These are phyloP conservation scores for Clarias gariepinus DNA, from an alignment of 2,113 vertebrate genomes.

Conservation along the genomic window DNA sequence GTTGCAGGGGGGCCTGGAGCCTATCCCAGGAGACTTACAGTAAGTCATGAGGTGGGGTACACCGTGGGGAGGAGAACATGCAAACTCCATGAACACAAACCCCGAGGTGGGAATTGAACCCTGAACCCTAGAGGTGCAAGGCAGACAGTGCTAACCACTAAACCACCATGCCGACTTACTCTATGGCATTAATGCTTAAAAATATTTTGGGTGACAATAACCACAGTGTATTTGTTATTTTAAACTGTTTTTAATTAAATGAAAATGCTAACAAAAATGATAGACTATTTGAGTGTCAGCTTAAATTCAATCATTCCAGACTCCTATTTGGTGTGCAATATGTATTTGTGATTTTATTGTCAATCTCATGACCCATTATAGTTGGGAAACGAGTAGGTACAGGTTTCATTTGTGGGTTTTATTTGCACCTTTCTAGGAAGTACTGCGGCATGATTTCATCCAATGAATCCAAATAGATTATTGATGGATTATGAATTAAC, in stretches of 20 bases:
- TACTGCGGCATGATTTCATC: not conserved
- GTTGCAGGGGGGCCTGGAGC: too few relatives aligned
- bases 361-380: not conserved
- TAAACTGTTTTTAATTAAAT: not conserved
- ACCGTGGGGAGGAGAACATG: too few relatives aligned
- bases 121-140: too few relatives aligned
- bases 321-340: not conserved
- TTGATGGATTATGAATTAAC: not conserved
- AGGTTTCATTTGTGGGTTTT: not conserved
- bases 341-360: not conserved
- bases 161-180: too few relatives aligned
- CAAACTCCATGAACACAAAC: too few relatives aligned
- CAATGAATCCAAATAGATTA: not conserved
- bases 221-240: too few relatives aligned
- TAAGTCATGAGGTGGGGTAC: too few relatives aligned
- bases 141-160: too few relatives aligned
- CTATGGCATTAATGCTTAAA: too few relatives aligned
- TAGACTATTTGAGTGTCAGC: not conserved
- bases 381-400: not conserved
- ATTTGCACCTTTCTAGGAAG: not conserved
- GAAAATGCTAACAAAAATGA: not conserved
- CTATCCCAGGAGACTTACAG: too few relatives aligned
- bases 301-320: not conserved
- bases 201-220: too few relatives aligned
- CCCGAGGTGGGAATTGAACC: too few relatives aligned